Evolutionary conservation across 2,113 vertebrate genomes (phyloP).

Genomic region (Bos indicus): DNA sequence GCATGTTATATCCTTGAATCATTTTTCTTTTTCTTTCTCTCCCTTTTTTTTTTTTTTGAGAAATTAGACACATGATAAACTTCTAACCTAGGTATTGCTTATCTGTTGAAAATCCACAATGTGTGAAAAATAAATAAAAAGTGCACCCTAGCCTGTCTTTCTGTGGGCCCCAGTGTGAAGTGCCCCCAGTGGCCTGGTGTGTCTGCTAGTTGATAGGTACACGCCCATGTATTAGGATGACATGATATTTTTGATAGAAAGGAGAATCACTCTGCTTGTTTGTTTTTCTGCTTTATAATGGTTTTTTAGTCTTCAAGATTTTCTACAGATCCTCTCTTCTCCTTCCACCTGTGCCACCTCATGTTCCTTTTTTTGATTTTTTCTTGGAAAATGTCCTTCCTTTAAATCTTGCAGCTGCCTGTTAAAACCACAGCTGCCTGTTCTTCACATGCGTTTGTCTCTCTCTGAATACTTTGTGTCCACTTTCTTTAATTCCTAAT

Average conservation of each 20-base stretch:
- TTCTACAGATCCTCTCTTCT: not conserved
- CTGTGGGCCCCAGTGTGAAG: not conserved
- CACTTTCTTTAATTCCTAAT: not conserved
- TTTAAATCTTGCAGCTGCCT: not conserved
- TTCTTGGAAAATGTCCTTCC: not conserved
- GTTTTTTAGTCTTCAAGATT: not conserved
- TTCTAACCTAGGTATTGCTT: not conserved
- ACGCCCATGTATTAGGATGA: not conserved
- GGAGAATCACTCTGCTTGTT: not conserved
- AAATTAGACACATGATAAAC: not conserved
- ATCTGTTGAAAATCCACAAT: not conserved
- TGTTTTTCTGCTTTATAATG: not conserved
- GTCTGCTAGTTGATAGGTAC: not conserved
- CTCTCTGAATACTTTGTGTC: not conserved
- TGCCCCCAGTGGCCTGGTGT: not conserved
- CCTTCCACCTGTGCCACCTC: not conserved
- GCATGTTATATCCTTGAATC: not conserved
- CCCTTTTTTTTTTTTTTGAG: not conserved
- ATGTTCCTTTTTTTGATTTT: not conserved
- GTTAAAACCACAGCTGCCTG: not conserved
- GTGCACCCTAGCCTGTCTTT: not conserved
- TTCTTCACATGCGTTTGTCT: not conserved
- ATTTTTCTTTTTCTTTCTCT: not conserved
- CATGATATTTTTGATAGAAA: not conserved
- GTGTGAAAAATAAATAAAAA: not conserved